A percentile compares a stretch with the other conserved stretches of the same genome.
These are phyloP conservation scores for Arothron firmamentum DNA, from an alignment of 2,113 vertebrate genomes.

Conservation along the genomic window DNA sequence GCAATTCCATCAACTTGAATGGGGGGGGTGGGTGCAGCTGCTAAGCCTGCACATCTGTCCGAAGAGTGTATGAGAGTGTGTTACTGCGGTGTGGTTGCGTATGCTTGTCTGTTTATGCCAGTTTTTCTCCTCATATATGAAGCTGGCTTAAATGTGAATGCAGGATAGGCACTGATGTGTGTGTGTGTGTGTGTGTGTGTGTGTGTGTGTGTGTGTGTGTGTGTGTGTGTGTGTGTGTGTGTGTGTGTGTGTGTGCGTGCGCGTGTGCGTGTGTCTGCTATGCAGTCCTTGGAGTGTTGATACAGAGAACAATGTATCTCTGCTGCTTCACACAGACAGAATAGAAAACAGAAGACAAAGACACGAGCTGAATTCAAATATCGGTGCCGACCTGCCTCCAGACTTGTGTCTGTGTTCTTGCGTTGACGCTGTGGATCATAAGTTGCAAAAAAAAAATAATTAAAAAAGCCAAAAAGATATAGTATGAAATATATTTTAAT, in stretches of 20 bases:
- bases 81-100: conserved; percentile 1
- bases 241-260: background rate
- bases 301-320: conserved; percentile 47
- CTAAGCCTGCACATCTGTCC: conserved; percentile 50
- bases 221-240: conserved; percentile 21
- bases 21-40: background rate
- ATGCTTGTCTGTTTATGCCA: conserved; percentile 31
- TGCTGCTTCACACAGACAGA: conserved; percentile 44
- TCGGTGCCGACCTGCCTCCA: conserved; percentile 14
- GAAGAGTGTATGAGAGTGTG: background rate
- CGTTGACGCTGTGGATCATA: background rate
- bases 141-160: background rate
- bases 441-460: no score
- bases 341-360: conserved; percentile 43
- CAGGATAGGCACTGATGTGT: conserved; percentile 17
- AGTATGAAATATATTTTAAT: no score
- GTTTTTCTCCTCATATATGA: conserved; percentile 26
- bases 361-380: conserved; percentile 51
- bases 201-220: conserved; percentile 34
- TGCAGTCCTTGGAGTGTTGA: conserved; percentile 39
- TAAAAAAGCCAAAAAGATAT: no score
- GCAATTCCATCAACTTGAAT: conserved; percentile 47
- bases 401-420: background rate
- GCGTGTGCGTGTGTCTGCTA: conserved; percentile 34
- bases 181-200: conserved; percentile 38